Evolutionary conservation across 1,140 invertebrate genomes (phyloP).

Genomic region (Harpegnathos saltator): DNA sequence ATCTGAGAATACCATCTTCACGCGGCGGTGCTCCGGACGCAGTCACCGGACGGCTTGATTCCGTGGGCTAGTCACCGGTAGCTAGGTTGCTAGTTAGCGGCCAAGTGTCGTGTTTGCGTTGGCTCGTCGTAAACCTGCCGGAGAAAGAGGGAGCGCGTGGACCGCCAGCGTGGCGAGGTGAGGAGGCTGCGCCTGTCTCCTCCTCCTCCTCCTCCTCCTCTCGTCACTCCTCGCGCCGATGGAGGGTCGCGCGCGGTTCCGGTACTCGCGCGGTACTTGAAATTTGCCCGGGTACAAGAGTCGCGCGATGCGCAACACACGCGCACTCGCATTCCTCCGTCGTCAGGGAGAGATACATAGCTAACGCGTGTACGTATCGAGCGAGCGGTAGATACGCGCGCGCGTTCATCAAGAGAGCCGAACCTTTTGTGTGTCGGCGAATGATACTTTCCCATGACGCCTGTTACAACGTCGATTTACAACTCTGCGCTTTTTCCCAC

Average conservation of each 20-base stretch:
- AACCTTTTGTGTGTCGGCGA: not conserved
- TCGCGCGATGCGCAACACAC: too few relatives aligned
- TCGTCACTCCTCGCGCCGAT: conserved; percentile 19
- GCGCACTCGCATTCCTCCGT: too few relatives aligned
- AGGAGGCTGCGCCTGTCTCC: conserved; percentile 59
- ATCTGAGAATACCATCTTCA: conserved; percentile 7
- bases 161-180: conserved; percentile 45
- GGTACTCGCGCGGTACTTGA: not conserved
- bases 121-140: conserved; percentile 81
- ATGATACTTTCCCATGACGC: not conserved
- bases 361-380: too few relatives aligned
- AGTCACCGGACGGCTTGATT: conserved; percentile 54
- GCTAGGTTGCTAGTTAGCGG: conserved; percentile 81
- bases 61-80: conserved; percentile 73
- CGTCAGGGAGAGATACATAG: too few relatives aligned
- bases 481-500: not conserved
- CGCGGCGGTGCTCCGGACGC: not conserved
- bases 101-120: conserved; percentile 79
- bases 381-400: not conserved
- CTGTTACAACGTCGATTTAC: too few relatives aligned
- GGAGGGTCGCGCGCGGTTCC: conserved; percentile 31
- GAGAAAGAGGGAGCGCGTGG: not conserved
- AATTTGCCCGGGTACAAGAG: not conserved
- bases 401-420: not conserved
- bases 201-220: conserved; percentile 56